Base-by-base conservation (phyloP, 2,797 vertebrate species). In the Serranus cabrilla region DNA sequence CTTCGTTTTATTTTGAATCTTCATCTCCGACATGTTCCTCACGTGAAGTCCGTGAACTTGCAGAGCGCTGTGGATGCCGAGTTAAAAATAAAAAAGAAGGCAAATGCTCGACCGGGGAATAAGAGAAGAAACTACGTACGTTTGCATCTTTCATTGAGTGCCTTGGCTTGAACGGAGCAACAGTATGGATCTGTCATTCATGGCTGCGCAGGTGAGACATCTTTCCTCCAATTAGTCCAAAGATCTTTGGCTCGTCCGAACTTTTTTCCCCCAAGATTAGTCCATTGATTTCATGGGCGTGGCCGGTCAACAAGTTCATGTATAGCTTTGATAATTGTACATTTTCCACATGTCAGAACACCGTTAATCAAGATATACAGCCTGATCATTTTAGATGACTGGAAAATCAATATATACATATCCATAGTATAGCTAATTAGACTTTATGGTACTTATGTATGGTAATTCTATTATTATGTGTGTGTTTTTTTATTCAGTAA, bases 141-240 rank as follows among this genome's bases (percentile, higher is more conserved):
- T 71, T 64, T 34, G 27, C 81, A 77, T 88, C 74, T 82, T 73
- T 69, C 68, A 12, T 25, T 87, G 87, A 89, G 82, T 82, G 86
- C 87, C 80, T 87, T 73, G 88, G 71, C 71, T 82, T 74, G 67
- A 78, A 18, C 78, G 63, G 66, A 89, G 88, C 89, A 83, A 86
- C 95, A 95, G 76, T 70, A 99, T 99, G 98, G 98, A 99, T 91
- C 96, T 99, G 78, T 97, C 97, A 75, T 99, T 99, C 80, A 98
- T 99, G 97, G 97, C 98, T 63, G 97, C 97, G 42, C 97, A 99
- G 97, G 98, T 99, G 94, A 91, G 90, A 86, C 27, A 7, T n/a
- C 62, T 61, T 12, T 52, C 16, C 57, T 67, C n/a, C 25, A 16
- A 39, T 66, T 50, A 31, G 25, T 7, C 2, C 27, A 9, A 23